phyloP scores from a whole-genome alignment of 2,888 invertebrate species.

The Ectemnius continuus region DNA sequence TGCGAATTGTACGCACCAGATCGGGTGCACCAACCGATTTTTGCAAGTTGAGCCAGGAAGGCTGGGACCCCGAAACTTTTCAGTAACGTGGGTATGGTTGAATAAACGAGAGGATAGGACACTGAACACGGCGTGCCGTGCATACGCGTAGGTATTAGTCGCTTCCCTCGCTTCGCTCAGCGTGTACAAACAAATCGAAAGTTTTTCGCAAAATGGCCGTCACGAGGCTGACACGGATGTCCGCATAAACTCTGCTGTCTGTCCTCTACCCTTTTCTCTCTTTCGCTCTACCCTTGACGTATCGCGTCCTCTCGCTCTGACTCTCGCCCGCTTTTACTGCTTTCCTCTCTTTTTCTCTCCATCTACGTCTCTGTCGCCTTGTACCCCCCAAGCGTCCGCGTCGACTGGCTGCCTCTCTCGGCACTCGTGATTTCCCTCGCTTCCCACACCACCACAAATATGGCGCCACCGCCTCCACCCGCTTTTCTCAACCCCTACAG shows the following conservation, averaged over 20 bases:
- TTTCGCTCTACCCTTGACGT: conserved; percentile 35
- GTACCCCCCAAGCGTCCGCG: conserved; percentile 50
- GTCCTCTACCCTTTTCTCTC: conserved; percentile 35
- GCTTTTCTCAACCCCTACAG: conserved; percentile 73
- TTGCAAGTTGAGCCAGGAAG: conserved; percentile 55
- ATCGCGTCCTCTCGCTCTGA: conserved; percentile 27
- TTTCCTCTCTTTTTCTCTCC: conserved; percentile 39
- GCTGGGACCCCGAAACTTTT: conserved; percentile 55
- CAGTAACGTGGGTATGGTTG: conserved; percentile 58
- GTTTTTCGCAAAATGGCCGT: conserved; percentile 78
- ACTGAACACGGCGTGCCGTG: conserved; percentile 66
- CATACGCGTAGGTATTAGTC: conserved; percentile 75
- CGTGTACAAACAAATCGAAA: conserved; percentile 74
- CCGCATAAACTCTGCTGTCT: conserved; percentile 70
- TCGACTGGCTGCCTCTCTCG: conserved; percentile 63
- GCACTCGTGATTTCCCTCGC: conserved; percentile 77
- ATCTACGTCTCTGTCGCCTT: conserved; percentile 45
- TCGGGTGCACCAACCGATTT: conserved; percentile 44
- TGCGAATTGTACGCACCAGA: conserved; percentile 45
- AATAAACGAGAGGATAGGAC: conserved; percentile 59
- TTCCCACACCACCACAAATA: conserved; percentile 77
- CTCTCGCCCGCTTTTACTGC: conserved; percentile 42
- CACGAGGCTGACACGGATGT: conserved; percentile 76
- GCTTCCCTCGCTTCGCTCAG: conserved; percentile 63
- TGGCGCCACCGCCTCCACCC: conserved; percentile 72